Evolutionary conservation across 2,113 vertebrate genomes (phyloP).

Genomic region (Ailurus styani): DNA sequence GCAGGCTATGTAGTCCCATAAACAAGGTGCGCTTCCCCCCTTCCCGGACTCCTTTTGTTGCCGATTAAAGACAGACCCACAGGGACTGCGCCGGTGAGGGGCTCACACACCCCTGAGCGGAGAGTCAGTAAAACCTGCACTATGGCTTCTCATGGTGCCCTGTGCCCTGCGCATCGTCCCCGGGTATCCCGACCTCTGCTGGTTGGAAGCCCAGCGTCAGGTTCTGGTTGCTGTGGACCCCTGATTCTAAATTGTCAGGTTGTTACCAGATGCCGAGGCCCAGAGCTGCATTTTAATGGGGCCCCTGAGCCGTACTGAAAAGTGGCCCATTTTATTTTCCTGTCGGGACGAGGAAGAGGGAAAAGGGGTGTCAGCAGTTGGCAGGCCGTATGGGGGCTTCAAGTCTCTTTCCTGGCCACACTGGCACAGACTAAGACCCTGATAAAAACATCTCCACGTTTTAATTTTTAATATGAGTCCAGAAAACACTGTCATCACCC

Average conservation of each 20-base stretch:
- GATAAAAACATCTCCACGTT: slow-evolving; percentile 5
- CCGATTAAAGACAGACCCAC: neutral
- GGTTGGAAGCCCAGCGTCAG: neutral
- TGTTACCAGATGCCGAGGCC: neutral
- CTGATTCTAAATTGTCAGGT: neutral
- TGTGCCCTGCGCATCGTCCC: too few relatives aligned
- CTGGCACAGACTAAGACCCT: neutral
- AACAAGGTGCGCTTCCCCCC: neutral
- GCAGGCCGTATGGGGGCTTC: neutral
- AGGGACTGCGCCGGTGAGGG: neutral
- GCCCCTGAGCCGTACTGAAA: neutral
- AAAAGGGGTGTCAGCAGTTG: neutral
- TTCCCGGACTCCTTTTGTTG: neutral
- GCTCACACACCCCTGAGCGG: neutral
- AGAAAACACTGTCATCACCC: slow-evolving; percentile 25
- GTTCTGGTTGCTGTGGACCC: neutral
- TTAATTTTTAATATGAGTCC: slow-evolving; percentile 45
- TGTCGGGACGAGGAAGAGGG: neutral
- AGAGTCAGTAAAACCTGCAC: neutral
- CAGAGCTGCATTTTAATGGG: neutral
- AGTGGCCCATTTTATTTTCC: neutral
- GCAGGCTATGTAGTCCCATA: too few relatives aligned
- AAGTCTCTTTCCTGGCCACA: neutral
- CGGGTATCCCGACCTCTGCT: neutral
- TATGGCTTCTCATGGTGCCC: neutral